These are phyloP conservation scores for Chelon auratus DNA, from an alignment of 2,797 vertebrate genomes.

Conservation along the genomic window DNA sequence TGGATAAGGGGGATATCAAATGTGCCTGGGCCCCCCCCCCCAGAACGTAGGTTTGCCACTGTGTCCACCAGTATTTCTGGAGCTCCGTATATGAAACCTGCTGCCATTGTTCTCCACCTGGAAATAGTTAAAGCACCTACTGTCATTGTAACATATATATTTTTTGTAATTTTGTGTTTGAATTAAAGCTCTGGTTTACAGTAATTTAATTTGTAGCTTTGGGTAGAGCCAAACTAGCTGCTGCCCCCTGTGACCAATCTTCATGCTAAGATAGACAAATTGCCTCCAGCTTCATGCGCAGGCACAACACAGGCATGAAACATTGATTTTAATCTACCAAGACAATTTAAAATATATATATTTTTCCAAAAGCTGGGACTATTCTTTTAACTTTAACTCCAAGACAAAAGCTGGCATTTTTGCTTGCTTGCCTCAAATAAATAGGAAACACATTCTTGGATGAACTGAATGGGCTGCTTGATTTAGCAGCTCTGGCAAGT, in stretches of 20 bases:
- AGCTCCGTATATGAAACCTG: neutral
- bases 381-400: neutral
- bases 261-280: conserved; percentile 14
- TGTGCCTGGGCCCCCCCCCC: no score
- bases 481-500: conserved; percentile 42
- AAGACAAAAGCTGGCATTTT: conserved; percentile 7
- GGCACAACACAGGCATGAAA: neutral
- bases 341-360: neutral
- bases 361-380: neutral
- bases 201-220: neutral
- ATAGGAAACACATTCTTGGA: neutral
- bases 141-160: neutral
- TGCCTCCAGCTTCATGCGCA: neutral
- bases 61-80: neutral
- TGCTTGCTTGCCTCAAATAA: neutral
- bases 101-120: neutral
- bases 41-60: no score
- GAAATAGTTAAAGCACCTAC: neutral
- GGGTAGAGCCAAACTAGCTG: neutral
- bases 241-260: neutral
- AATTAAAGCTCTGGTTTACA: neutral
- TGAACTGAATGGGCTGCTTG: conserved; percentile 13
- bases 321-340: conserved; percentile 2
- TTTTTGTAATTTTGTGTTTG: neutral
- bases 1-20: no score